Base-by-base conservation (phyloP, 2,113 vertebrate species). In the Xiphias gladius region DNA sequence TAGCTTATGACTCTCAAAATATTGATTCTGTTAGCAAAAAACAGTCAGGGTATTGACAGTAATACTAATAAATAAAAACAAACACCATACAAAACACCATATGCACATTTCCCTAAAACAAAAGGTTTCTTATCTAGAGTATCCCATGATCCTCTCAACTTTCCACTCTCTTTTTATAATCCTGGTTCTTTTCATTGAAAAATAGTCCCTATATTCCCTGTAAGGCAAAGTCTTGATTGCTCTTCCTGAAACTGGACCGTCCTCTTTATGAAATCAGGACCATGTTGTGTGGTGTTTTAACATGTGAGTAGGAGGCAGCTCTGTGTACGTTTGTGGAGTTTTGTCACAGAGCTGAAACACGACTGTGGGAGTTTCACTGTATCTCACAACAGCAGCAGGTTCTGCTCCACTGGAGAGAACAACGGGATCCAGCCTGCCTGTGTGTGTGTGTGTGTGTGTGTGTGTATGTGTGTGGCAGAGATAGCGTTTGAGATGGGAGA, bases 351-450 rank as follows among this genome's bases (percentile, higher is more conserved):
- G 75, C 83, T 84, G 57, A 66, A 87, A 88, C 64, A 61, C 26
- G 26, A 52, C 73, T 73, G 88, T 77, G 74, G 86, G 85, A 92
- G 75, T 89, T 88, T 78, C 30, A 32, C 75, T 85, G 65, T 84
- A 87, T 91, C 74, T 82, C 68, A 22, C 76, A 62, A 88, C 83
- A 70, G 63, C 84, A 92, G 89, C 80, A 79, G 80, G 87, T 90
- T 87, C 82, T 86, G 88, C 84, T 84, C 61, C 1, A 14, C 79
- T 65, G 50, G 73, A 71, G 61, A 78, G 76, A 72, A 81, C 81
- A 78, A 91, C 91, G 82, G 64, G 83, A 86, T 88, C 61, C 20
- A 5, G 77, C 58, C 4, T 76, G 68, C 7, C 12, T 71, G 12
- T 30, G 26, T 75, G 26, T 59, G 65, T 76, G 59, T 46, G 63